Evolutionary conservation across 2,113 vertebrate species (phyloP).

Genomic region (Oenanthe melanoleuca): DNA sequence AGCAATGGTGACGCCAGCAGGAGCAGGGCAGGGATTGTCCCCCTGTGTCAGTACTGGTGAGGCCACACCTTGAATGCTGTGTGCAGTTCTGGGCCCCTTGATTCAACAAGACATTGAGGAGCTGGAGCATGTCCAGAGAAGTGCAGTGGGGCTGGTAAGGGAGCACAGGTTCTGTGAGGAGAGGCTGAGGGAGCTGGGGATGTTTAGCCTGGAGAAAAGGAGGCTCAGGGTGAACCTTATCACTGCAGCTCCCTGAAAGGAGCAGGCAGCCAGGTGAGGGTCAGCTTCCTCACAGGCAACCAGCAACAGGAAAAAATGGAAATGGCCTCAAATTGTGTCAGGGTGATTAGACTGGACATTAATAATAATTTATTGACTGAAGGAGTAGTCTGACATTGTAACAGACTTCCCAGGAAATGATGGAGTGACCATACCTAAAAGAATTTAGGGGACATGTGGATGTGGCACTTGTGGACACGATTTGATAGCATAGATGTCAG

Average conservation of each 20-base stretch:
- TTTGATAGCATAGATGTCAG: background rate
- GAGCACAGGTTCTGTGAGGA: background rate
- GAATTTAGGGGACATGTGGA: too few species aligned
- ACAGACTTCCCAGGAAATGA: background rate
- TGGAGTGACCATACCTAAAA: background rate
- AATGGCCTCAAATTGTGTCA: background rate
- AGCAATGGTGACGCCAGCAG: background rate
- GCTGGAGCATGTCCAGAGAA: rapidly evolving
- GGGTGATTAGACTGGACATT: background rate
- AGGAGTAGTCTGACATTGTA: background rate
- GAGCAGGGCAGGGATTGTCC: rapidly evolving
- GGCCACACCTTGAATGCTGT: rapidly evolving
- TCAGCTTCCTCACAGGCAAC: background rate
- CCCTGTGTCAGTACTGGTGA: rapidly evolving
- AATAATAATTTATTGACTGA: background rate
- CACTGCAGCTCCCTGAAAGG: background rate
- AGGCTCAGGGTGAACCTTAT: too few species aligned
- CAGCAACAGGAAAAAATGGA: background rate
- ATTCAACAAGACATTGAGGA: background rate
- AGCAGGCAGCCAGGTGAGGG: rapidly evolving
- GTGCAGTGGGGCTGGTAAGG: rapidly evolving
- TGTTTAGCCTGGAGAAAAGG: background rate
- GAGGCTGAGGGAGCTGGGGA: rapidly evolving
- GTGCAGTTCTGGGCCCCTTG: background rate
- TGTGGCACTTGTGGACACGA: background rate